A percentile compares a stretch with the other conserved stretches of the same genome.
Evolutionary conservation across 2,113 vertebrate genomes (phyloP).

Genomic region (Planiliza haematocheilus): DNA sequence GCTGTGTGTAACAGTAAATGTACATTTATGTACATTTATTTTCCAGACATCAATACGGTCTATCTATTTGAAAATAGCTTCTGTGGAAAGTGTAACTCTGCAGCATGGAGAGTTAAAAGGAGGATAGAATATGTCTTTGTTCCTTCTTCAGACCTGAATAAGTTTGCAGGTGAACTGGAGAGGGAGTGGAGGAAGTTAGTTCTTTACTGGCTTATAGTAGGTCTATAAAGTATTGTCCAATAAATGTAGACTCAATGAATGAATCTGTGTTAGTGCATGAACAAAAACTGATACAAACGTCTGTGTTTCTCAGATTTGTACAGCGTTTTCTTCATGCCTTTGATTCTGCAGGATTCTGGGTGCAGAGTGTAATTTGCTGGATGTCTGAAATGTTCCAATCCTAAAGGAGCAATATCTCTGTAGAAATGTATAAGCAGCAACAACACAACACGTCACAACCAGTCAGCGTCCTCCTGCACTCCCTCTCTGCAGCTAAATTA

Average conservation of each 20-base stretch:
- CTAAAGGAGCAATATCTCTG: too few relatives aligned
- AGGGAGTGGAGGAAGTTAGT: too few relatives aligned
- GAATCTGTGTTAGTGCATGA: too few relatives aligned
- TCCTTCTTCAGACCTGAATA: too few relatives aligned
- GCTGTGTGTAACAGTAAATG: conserved; percentile 40
- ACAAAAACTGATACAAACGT: not conserved
- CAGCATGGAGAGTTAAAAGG: not conserved
- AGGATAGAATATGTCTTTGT: too few relatives aligned
- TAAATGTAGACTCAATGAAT: too few relatives aligned
- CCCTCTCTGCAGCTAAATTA: conserved; percentile 23
- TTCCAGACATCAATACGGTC: conserved; percentile 45
- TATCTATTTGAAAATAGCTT: conserved; percentile 23
- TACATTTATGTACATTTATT: conserved; percentile 56
- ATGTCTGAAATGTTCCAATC: accelerated
- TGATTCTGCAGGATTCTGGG: not conserved
- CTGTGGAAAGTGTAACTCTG: not conserved
- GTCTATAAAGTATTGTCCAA: too few relatives aligned
- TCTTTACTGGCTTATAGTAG: too few relatives aligned
- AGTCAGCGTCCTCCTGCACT: not conserved
- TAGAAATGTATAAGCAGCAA: not conserved
- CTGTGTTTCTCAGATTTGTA: not conserved
- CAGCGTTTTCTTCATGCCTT: not conserved
- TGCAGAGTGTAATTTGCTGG: too few relatives aligned
- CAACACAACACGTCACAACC: not conserved
- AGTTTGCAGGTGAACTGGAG: too few relatives aligned